These are phyloP conservation scores for Tachypleus tridentatus DNA, from an alignment of 1,140 invertebrate species.

Conservation along the genomic window DNA sequence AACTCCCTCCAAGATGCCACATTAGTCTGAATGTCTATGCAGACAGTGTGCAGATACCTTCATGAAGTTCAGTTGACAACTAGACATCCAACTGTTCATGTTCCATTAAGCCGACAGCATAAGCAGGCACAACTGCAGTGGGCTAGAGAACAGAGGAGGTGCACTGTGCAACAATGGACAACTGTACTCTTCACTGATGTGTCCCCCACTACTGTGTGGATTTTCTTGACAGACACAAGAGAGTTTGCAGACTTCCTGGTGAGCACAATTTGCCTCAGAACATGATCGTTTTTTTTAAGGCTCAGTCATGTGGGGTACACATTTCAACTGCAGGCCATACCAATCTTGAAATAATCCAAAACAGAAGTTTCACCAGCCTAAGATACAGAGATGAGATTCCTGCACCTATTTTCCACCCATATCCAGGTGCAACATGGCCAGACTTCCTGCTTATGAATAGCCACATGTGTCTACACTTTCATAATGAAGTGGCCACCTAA, in stretches of 20 bases:
- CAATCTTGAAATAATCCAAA: conserved; percentile 1
- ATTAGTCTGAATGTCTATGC: too few species aligned
- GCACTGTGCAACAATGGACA: not conserved
- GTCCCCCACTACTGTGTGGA: not conserved
- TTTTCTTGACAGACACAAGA: not conserved
- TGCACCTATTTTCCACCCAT: conserved; percentile 2
- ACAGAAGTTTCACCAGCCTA: not conserved
- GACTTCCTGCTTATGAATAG: conserved; percentile 2
- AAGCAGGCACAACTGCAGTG: too few species aligned
- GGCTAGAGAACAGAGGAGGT: not conserved
- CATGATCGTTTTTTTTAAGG: not conserved
- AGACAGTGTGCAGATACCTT: too few species aligned
- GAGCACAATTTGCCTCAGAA: not conserved
- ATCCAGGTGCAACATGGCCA: conserved; percentile 3
- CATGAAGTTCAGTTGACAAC: too few species aligned
- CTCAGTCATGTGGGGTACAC: not conserved
- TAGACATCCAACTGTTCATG: too few species aligned
- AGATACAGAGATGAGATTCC: conserved; percentile 9
- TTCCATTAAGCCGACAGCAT: too few species aligned
- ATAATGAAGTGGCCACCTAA: conserved; percentile 29
- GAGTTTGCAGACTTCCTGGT: not conserved
- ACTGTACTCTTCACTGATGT: conserved; percentile 4
- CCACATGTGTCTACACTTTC: not conserved
- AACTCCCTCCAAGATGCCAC: too few species aligned
- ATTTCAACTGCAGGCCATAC: conserved; percentile 3